Conservation (phyloP, 2,113 vertebrate species). For the Brevimyrus niger region DNA sequence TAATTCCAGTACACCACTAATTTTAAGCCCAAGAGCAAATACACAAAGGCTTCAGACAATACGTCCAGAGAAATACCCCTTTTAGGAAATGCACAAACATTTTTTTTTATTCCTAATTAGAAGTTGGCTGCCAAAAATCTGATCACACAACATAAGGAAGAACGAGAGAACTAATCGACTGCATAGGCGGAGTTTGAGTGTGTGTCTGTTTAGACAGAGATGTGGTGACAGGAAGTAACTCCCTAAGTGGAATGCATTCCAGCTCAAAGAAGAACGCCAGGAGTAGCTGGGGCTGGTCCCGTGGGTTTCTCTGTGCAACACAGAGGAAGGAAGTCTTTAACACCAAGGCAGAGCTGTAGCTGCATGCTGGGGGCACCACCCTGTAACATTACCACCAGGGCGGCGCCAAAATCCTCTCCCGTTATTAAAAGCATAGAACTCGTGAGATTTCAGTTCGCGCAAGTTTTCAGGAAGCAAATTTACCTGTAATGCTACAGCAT, state of each 20-base stretch:
- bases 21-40: neutral
- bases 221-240: slow-evolving; percentile 3
- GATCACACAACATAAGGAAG: neutral
- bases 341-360: slow-evolving; percentile 1
- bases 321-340: slow-evolving; percentile 34
- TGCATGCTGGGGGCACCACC: neutral
- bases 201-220: slow-evolving; percentile 2
- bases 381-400: neutral
- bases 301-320: neutral
- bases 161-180: slow-evolving; percentile 29
- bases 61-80: too few relatives aligned
- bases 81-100: neutral
- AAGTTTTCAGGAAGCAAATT: neutral
- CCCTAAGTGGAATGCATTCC: slow-evolving; percentile 13
- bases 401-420: neutral
- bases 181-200: neutral
- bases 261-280: neutral
- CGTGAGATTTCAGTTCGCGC: neutral
- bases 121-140: neutral
- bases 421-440: neutral
- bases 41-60: neutral
- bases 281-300: neutral
- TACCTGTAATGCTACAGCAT: neutral
- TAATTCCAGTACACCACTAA: neutral
- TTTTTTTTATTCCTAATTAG: neutral